Evolutionary conservation across 1,140 invertebrate species (phyloP).

Genomic region (Centruroides vittatus): DNA sequence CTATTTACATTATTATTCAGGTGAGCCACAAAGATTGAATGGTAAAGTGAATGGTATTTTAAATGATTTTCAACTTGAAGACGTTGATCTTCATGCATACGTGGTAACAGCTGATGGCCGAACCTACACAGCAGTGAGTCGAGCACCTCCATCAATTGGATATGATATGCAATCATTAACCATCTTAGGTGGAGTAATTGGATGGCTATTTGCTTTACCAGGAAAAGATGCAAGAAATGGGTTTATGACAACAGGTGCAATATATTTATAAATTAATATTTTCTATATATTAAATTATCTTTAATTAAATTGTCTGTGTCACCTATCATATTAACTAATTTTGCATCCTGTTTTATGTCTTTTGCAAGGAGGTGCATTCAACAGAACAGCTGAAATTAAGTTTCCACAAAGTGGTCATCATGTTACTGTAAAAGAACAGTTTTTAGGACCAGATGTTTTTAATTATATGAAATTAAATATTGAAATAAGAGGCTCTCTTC

Average conservation of each 20-base stretch:
- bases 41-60: slow-evolving; percentile 66
- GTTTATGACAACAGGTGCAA: slow-evolving; percentile 56
- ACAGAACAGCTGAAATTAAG: slow-evolving; percentile 56
- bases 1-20: slow-evolving; percentile 28
- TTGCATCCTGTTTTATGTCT: background rate
- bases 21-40: slow-evolving; percentile 63
- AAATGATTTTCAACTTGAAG: slow-evolving; percentile 54
- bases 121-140: slow-evolving; percentile 78
- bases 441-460: slow-evolving; percentile 74
- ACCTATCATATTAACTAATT: no score
- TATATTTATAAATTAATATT: background rate
- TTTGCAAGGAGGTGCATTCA: slow-evolving; percentile 57
- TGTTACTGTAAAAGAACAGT: slow-evolving; percentile 58
- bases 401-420: slow-evolving; percentile 55
- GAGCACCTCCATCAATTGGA: slow-evolving; percentile 53
- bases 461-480: slow-evolving; percentile 67
- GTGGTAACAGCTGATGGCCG: slow-evolving; percentile 74
- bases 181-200: slow-evolving; percentile 61
- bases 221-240: slow-evolving; percentile 60
- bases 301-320: no score
- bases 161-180: slow-evolving; percentile 61
- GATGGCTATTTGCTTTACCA: slow-evolving; percentile 82
- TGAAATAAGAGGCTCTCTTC: slow-evolving; percentile 60
- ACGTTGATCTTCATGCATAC: slow-evolving; percentile 81
- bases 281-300: no score